Percentiles rank a stretch among this genome's conserved stretches.
These are phyloP conservation scores for Cotesia typhae DNA, from an alignment of 1,140 invertebrate species.

Conservation along the genomic window DNA sequence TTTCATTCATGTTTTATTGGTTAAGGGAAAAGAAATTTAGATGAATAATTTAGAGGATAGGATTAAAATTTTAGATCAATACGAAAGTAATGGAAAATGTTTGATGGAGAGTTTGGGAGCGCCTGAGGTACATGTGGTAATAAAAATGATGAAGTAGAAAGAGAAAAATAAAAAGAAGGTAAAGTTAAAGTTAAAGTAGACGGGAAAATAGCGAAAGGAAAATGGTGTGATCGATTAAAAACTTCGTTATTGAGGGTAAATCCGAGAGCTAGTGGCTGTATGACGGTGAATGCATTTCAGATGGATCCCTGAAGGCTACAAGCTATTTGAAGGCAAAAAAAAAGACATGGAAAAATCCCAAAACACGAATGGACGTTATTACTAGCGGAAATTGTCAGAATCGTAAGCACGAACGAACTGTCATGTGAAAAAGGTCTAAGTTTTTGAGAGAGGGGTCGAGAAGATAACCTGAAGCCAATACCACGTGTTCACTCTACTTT, in stretches of 20 bases:
- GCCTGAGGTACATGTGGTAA: too few species aligned
- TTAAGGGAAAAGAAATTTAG: too few species aligned
- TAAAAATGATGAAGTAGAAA: not conserved
- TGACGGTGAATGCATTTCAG: not conserved
- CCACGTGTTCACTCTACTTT: conserved; percentile 32
- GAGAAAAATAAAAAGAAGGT: conserved; percentile 2
- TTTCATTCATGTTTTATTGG: too few species aligned
- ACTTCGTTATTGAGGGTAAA: too few species aligned
- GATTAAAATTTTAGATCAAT: too few species aligned
- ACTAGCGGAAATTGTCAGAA: conserved; percentile 34
- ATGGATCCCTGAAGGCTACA: not conserved
- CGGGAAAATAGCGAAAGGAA: not conserved
- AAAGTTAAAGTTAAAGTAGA: not conserved
- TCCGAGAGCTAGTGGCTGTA: too few species aligned
- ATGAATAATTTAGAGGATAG: too few species aligned
- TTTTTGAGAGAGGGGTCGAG: conserved; percentile 19
- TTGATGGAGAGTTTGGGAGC: too few species aligned
- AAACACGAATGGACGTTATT: conserved; percentile 29
- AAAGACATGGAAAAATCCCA: conserved; percentile 5
- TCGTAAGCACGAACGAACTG: conserved; percentile 17
- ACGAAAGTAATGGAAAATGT: too few species aligned
- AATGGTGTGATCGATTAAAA: not conserved
- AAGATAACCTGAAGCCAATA: conserved; percentile 32
- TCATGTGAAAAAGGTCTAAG: conserved; percentile 26
- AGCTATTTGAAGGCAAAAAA: not conserved